Evolutionary conservation across 2,113 vertebrate species (phyloP).

Genomic region (Oncorhynchus kisutch): DNA sequence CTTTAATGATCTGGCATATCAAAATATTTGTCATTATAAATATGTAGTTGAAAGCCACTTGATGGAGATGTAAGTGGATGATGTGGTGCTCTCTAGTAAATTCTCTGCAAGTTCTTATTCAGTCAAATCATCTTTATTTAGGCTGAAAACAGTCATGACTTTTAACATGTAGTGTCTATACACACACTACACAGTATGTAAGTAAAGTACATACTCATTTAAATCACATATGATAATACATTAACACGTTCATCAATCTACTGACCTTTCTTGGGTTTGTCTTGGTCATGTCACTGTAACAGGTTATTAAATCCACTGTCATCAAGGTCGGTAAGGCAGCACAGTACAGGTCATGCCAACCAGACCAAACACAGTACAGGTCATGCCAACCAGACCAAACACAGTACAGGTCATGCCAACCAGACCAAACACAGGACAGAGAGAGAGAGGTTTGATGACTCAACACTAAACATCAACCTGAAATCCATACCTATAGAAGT

Average conservation of each 20-base stretch:
- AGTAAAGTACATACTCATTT: conserved; percentile 18
- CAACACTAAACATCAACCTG: conserved; percentile 23
- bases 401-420: conserved; percentile 60
- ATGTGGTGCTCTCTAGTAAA: background rate
- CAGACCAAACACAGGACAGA: background rate
- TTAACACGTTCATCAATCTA: conserved; percentile 23
- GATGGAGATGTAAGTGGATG: background rate
- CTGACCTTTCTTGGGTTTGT: conserved; percentile 13
- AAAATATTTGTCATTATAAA: background rate
- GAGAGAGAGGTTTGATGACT: background rate
- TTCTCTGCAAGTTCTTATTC: conserved; percentile 5
- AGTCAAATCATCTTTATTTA: conserved; percentile 62
- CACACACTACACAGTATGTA: conserved; percentile 31
- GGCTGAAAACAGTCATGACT: conserved; percentile 55
- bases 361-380: background rate
- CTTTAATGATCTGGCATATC: background rate
- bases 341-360: conserved; percentile 60
- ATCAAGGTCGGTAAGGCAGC: conserved; percentile 65
- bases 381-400: background rate
- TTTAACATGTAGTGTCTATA: conserved; percentile 43
- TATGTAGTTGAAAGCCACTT: too few species aligned
- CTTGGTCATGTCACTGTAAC: background rate
- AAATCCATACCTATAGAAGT: conserved; percentile 21
- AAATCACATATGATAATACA: conserved; percentile 27
- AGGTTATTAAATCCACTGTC: conserved; percentile 22